phyloP scores from a whole-genome alignment of 2,113 vertebrate genomes.

The Phylloscopus trochiloides region DNA sequence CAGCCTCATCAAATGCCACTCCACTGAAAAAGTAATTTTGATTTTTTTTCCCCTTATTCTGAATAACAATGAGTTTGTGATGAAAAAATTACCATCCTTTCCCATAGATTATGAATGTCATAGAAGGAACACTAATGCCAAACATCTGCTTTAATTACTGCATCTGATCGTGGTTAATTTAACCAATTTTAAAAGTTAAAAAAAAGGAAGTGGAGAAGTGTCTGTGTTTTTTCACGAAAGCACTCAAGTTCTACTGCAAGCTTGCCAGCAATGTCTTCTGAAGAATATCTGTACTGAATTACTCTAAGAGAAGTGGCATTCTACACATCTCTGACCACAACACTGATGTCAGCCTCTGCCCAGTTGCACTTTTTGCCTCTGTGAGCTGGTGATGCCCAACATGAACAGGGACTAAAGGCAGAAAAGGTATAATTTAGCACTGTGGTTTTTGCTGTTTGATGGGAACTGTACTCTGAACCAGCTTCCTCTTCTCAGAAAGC shows the following conservation, averaged over 20 bases:
- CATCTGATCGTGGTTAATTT: neutral
- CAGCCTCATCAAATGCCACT: neutral
- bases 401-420: neutral
- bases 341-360: neutral
- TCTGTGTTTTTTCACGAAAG: neutral
- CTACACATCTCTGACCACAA: neutral
- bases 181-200: neutral
- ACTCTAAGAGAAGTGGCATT: neutral
- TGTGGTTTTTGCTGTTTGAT: neutral
- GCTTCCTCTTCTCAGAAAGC: neutral
- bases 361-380: neutral
- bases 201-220: neutral
- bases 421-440: neutral
- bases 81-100: neutral
- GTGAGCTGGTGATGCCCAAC: neutral
- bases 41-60: neutral
- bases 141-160: neutral
- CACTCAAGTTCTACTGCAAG: neutral
- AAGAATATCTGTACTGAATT: neutral
- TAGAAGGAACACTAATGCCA: neutral
- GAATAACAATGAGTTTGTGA: neutral
- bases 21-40: neutral
- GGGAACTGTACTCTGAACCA: neutral
- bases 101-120: neutral
- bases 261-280: neutral